phyloP scores from a whole-genome alignment of 2,113 vertebrate species.

The Caranx ignobilis region DNA sequence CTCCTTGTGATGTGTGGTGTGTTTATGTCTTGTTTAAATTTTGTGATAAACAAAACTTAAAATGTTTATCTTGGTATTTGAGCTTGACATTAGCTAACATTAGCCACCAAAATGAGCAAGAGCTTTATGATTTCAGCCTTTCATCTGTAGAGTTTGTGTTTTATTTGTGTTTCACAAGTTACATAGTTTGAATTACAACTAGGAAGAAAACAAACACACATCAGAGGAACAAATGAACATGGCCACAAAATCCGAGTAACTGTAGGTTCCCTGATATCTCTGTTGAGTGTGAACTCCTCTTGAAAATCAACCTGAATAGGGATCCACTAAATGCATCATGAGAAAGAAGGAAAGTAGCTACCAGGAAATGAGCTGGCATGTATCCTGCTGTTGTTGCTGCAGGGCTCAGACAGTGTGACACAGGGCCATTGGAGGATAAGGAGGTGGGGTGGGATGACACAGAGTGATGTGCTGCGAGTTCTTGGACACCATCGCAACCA shows the following conservation, averaged over 20 bases:
- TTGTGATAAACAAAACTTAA: not conserved
- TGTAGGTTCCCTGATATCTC: not conserved
- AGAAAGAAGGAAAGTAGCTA: not conserved
- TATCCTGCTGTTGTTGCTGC: slow-evolving; percentile 16
- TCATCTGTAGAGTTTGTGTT: not conserved
- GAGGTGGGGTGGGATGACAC: slow-evolving; percentile 14
- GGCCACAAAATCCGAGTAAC: not conserved
- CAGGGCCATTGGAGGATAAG: not conserved
- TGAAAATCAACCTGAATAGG: slow-evolving; percentile 22
- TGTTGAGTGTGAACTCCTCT: slow-evolving; percentile 5
- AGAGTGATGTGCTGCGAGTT: slow-evolving; percentile 4
- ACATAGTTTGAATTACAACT: not conserved
- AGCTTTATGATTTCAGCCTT: not conserved
- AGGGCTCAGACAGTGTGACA: slow-evolving; percentile 27
- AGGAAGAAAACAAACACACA: not conserved
- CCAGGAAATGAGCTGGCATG: slow-evolving; percentile 42
- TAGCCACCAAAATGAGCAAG: not conserved
- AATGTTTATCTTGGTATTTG: not conserved
- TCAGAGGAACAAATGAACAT: slow-evolving; percentile 1
- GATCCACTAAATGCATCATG: slow-evolving; percentile 6
- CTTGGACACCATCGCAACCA: slow-evolving; percentile 9
- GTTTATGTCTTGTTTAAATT: not conserved
- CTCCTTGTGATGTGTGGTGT: not conserved
- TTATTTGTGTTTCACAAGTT: not conserved
- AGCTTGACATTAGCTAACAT: too few species aligned